phyloP scores from a whole-genome alignment of 2,113 vertebrate species.

The Alethe diademata region DNA sequence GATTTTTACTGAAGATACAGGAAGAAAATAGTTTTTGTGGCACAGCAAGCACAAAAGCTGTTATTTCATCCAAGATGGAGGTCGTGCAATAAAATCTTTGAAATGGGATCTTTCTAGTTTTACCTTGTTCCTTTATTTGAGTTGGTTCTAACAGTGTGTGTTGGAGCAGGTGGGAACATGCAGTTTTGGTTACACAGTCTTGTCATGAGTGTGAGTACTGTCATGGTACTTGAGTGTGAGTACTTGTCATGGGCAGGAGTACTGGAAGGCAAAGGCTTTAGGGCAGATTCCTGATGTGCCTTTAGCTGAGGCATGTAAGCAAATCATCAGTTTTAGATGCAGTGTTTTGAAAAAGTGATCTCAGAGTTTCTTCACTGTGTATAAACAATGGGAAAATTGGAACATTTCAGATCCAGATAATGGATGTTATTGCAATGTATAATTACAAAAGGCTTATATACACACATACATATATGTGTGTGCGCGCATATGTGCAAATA shows the following conservation, averaged over 20 bases:
- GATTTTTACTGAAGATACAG: background rate
- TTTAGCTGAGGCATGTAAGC: background rate
- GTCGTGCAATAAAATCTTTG: background rate
- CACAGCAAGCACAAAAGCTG: background rate
- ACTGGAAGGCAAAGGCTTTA: background rate
- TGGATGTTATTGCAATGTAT: background rate
- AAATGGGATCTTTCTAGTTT: background rate
- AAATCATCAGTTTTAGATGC: background rate
- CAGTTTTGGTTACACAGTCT: background rate
- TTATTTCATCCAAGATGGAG: background rate
- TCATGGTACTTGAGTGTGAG: too few species aligned
- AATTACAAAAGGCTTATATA: background rate
- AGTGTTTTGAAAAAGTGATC: background rate
- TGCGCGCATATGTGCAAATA: background rate
- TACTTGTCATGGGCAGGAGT: background rate
- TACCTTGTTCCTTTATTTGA: background rate
- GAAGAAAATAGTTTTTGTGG: background rate
- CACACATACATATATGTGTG: accelerated
- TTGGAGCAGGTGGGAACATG: background rate
- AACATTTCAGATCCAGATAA: background rate
- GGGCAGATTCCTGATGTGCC: background rate
- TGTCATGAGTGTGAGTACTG: background rate
- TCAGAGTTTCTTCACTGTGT: background rate
- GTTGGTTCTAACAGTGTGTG: background rate
- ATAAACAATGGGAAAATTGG: background rate